These are phyloP conservation scores for Argya squamiceps DNA, from an alignment of 2,797 vertebrate genomes.

Conservation along the genomic window DNA sequence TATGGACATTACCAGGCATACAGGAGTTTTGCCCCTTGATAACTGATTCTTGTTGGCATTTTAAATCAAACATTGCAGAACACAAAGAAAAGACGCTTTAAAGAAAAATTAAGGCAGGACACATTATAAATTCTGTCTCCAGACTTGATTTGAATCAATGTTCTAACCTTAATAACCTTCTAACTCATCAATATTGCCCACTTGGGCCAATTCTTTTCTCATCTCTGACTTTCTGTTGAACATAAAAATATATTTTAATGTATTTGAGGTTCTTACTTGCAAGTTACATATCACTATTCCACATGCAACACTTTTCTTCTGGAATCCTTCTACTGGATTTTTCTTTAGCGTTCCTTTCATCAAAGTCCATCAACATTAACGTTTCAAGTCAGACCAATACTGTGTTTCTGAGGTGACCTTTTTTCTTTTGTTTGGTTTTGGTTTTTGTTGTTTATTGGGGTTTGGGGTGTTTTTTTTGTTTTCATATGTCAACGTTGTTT, in stretches of 20 bases:
- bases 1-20: not conserved
- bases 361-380: not conserved
- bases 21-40: not conserved
- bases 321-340: not conserved
- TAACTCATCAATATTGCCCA: not conserved
- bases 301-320: not conserved
- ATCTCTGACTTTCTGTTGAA: not conserved
- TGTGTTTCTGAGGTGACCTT: not conserved
- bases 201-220: not conserved
- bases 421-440: not conserved
- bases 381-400: not conserved
- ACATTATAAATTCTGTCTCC: not conserved
- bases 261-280: not conserved
- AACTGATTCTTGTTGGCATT: not conserved
- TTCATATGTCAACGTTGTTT: not conserved
- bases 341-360: not conserved
- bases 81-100: not conserved
- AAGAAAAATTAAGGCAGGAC: not conserved
- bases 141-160: not conserved
- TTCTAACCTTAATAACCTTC: not conserved
- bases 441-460: fast-evolving
- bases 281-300: not conserved
- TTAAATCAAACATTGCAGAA: not conserved
- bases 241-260: not conserved
- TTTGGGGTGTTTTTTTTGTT: not conserved